A percentile compares a stretch with the other conserved stretches of the same genome.
phyloP scores from a whole-genome alignment of 2,797 vertebrate species.

The Gymnothorax javanicus region DNA sequence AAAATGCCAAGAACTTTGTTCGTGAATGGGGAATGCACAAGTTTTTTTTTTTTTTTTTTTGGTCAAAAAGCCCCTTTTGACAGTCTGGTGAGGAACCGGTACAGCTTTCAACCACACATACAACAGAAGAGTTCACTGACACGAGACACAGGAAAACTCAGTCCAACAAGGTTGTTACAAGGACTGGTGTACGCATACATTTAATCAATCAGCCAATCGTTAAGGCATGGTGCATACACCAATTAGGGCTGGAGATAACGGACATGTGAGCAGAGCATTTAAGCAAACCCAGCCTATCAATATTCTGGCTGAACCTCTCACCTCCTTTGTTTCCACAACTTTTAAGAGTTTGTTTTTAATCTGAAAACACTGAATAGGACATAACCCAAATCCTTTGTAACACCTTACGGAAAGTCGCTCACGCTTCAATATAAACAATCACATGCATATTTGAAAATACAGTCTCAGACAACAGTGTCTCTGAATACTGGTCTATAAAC shows the following conservation, averaged over 20 bases:
- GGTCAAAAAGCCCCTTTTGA: too few species aligned
- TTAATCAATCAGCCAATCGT: not conserved
- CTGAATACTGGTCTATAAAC: too few species aligned
- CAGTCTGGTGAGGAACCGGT: not conserved
- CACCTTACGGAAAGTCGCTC: not conserved
- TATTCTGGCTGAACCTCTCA: not conserved
- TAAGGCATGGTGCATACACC: not conserved
- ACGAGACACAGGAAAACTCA: not conserved
- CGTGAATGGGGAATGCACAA: too few species aligned
- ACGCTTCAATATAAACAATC: not conserved
- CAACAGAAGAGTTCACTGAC: not conserved
- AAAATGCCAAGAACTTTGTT: too few species aligned
- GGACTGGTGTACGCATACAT: not conserved
- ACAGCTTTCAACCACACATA: not conserved
- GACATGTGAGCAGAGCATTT: not conserved
- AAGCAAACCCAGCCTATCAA: not conserved
- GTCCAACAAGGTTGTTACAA: not conserved
- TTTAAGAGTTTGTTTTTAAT: not conserved
- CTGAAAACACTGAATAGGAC: not conserved
- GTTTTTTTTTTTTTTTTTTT: too few species aligned
- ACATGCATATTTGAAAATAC: not conserved
- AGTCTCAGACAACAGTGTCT: not conserved
- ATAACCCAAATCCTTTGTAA: not conserved
- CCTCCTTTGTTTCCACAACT: not conserved
- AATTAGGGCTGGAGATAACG: not conserved